Evolutionary conservation across 1,140 invertebrate species (phyloP).

Genomic region (Plutomurus gul): DNA sequence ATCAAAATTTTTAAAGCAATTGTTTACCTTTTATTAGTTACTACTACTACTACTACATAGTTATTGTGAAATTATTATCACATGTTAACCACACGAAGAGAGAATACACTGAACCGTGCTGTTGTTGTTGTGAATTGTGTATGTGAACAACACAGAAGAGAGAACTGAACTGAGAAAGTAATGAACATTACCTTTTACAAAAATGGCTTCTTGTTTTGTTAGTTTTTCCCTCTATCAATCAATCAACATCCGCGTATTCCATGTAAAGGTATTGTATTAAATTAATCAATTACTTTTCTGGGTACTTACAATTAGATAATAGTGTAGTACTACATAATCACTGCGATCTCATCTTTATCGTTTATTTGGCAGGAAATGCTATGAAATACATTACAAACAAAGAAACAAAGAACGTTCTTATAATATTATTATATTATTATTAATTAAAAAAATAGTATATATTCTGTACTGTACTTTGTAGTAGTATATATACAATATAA

Average conservation of each 20-base stretch:
- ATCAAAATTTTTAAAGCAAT: no score
- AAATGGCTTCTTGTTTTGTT: conserved; percentile 1
- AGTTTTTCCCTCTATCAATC: background rate
- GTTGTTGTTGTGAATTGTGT: background rate
- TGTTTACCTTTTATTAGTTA: no score
- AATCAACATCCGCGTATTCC: conserved; percentile 1
- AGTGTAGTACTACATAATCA: background rate
- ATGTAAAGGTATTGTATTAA: conserved; percentile 7
- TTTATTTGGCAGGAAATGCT: no score
- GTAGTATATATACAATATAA: no score
- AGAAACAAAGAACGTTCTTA: no score
- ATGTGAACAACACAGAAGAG: no score
- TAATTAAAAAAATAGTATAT: no score
- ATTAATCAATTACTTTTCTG: background rate
- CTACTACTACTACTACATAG: no score
- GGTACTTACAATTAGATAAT: background rate
- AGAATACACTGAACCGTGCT: background rate
- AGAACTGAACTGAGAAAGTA: no score
- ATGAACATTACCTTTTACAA: conserved; percentile 9
- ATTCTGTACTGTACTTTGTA: no score
- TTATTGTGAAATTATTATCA: background rate
- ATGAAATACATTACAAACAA: no score
- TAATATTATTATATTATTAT: no score
- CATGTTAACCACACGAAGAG: background rate
- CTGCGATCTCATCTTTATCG: conserved; percentile 8